Base-by-base conservation (phyloP, 2,113 vertebrate genomes). In the Trichechus manatus region DNA sequence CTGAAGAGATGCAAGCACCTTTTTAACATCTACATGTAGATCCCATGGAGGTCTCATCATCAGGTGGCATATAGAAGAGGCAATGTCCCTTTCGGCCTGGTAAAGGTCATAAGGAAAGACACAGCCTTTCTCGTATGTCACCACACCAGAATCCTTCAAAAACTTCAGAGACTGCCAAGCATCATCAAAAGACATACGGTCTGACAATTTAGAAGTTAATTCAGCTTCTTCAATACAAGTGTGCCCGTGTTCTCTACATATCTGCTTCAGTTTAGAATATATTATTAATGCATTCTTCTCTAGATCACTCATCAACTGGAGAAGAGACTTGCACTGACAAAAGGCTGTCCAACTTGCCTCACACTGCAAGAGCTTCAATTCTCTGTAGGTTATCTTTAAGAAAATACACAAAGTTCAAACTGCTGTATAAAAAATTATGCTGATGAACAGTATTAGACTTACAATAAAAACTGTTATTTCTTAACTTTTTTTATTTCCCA, bases 161-260 rank as follows among this genome's bases (percentile, higher is more conserved):
- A 99, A 99, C 29, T 91, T 79, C 70, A 99, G 96, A n/a, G 99
- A 98, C 0, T 98, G 66, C 98, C 99, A 99, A 23, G 93, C 98
- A 1, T 94, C 72, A 0, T 98, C 84, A 25, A 96, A 95, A 13
- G 97, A 77, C 91, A 99, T 98, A 0, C 89, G 3, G 6, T 83
- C 89, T 31, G 98, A 94, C 17, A 98, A 92, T 0, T 91, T 44
- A 20, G 0, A 2, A 53, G 97, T 98, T n/a, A 99, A 97, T 17
- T 94, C 82, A 4, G 96, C 75, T 93, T 95, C 97, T 31, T 98
- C 94, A 59, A 99, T 97, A 0, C 98, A 99, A 0, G 99, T 99
- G 97, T 99, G 99, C 22, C 99, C 99, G 1, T 93, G 95, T 7
- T 97, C 66, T 88, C 97, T 92, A 80, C 99, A 99, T 1, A 33